phyloP scores from a whole-genome alignment of 2,113 vertebrate species.

The Chitala chitala region DNA sequence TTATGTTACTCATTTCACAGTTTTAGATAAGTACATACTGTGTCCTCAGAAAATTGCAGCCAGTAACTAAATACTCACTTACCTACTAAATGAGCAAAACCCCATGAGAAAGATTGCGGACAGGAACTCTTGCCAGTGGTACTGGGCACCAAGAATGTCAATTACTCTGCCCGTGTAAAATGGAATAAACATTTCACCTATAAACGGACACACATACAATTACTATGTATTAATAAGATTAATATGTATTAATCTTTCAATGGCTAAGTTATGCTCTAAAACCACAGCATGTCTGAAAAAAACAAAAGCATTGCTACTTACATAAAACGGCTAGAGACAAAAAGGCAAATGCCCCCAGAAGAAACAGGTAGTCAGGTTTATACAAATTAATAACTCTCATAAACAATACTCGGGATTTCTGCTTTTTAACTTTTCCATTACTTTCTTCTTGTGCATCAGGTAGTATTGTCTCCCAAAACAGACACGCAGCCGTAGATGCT shows the following conservation, averaged over 20 bases:
- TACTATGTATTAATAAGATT: no score
- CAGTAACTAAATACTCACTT: no score
- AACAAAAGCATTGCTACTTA: conserved; percentile 45
- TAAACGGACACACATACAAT: neutral
- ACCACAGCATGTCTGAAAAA: neutral
- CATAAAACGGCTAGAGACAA: conserved; percentile 58
- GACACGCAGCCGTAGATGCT: conserved; percentile 46
- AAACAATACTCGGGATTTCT: conserved; percentile 46
- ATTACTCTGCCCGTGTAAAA: conserved; percentile 71
- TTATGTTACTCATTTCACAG: no score
- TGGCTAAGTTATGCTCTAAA: no score
- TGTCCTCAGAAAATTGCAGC: neutral
- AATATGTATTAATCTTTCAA: no score
- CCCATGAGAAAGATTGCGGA: conserved; percentile 57
- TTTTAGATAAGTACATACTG: neutral
- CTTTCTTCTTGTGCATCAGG: conserved; percentile 36
- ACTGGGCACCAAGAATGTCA: conserved; percentile 66
- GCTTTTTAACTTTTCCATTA: conserved; percentile 21
- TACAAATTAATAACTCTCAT: conserved; percentile 50
- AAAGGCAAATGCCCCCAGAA: conserved; percentile 52
- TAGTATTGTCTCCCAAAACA: conserved; percentile 56
- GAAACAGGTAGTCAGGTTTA: conserved; percentile 34
- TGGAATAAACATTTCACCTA: conserved; percentile 62
- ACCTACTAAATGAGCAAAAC: conserved; percentile 68
- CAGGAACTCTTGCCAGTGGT: conserved; percentile 47